Evolutionary conservation across 30 jellyfish, hydroid and myxozoan species (phyloP), one percentile per base, ranked within the genome.

Genomic region (Sanderia malayensis): DNA sequence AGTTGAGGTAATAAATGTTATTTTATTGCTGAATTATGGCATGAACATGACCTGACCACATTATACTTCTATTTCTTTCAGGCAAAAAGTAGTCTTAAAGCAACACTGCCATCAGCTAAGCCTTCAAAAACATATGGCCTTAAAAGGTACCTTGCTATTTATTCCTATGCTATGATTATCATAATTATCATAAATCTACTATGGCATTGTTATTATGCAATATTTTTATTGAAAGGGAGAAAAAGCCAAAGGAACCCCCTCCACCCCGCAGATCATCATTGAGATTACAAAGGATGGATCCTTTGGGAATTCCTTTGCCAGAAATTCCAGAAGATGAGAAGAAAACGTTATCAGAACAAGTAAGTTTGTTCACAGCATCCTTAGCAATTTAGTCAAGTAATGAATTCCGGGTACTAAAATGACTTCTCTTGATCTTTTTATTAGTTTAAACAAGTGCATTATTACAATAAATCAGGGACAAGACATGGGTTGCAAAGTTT

Each of bases 241-340:
- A 21, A 24, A 76, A 61, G 62, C 55, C 58, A 6, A 46, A 71
- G 45, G 89, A 78, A 55, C 74, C 67, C 13, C 59, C 46, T 0
- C 59, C 47, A 1, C 75, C 77, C 29, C 64, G 89, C 18, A 29
- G 81, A 31, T 13, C 72, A 31, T 78, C 89, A 15, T 1, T 78
- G 68, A 29, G 89, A 55, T 1, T 78, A 29, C 60, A 47, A 55
- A 78, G 78, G 47, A 17, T 78, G 67, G 89, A 78, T 30, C 89
- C 89, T 2, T 44, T 62, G 64, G 89, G 89, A 0, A 21, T 65
- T 21, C 89, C 89, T 8, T 29, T 78, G 22, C 89, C 89, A 28
- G 76, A 64, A 44, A 3, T 23, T 1, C 89, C 80, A 25, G 66
- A 76, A 67, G 59, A 55, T 4, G 81, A 67, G 22, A 67, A 29